Conservation (phyloP, 2,797 vertebrate genomes). For the Cynopterus sphinx region DNA sequence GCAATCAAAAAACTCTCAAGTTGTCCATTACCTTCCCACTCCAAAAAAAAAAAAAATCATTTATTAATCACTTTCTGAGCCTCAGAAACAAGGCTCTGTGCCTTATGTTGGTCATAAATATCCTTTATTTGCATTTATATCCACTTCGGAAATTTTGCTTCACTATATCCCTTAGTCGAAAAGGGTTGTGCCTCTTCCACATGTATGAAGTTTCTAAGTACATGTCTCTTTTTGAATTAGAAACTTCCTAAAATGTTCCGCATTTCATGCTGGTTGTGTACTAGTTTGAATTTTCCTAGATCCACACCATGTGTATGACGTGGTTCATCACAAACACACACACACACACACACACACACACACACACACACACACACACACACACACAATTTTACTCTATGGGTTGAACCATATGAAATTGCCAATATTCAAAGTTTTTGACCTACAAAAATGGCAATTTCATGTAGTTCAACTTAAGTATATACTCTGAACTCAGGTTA, state of each 20-base stretch:
- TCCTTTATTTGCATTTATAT: neutral
- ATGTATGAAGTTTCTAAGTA: neutral
- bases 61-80: neutral
- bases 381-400: neutral
- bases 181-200: neutral
- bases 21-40: neutral
- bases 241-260: slow-evolving; percentile 4
- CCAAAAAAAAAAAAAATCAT: neutral
- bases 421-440: neutral
- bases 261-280: neutral
- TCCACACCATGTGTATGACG: neutral
- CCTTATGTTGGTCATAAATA: neutral
- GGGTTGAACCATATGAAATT: neutral
- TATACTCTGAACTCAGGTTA: neutral
- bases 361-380: neutral
- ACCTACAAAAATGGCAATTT: neutral
- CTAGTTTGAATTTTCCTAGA: neutral
- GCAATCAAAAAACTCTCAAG: neutral
- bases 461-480: neutral
- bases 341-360: no score
- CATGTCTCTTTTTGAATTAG: neutral
- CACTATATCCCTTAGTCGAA: neutral
- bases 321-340: neutral
- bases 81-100: neutral
- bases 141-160: neutral